Percentiles rank a stretch among this genome's conserved stretches.
Conservation (phyloP, 2,888 invertebrate species). For the Dromius quadrimaculatus region DNA sequence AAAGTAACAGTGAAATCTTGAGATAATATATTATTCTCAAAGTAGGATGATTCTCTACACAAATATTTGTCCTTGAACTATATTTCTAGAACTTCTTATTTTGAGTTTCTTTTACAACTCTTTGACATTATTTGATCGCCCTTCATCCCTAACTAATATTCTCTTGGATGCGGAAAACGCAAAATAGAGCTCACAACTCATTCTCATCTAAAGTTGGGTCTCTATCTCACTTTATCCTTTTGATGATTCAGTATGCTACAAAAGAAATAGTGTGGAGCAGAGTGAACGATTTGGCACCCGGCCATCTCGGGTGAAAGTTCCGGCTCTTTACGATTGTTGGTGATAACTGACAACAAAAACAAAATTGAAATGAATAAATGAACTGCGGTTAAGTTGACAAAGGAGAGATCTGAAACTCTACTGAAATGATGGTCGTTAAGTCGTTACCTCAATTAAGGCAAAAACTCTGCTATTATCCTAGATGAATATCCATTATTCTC, state of each 20-base stretch:
- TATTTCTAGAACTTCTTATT: too few species aligned
- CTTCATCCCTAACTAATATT: background rate
- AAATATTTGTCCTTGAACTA: too few species aligned
- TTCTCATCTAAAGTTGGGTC: background rate
- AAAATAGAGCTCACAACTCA: constrained; percentile 23
- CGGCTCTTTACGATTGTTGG: constrained; percentile 31
- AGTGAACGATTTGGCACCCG: constrained; percentile 3
- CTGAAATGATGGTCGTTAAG: too few species aligned
- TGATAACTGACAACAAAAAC: constrained; percentile 5
- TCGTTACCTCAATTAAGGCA: too few species aligned
- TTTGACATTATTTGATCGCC: too few species aligned
- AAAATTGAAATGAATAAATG: constrained; percentile 34
- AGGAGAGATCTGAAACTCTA: too few species aligned
- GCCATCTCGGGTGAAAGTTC: constrained; percentile 35
- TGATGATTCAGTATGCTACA: background rate
- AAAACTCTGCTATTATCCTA: too few species aligned
- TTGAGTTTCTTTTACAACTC: too few species aligned
- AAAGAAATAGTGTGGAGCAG: background rate
- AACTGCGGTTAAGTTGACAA: constrained; percentile 5
- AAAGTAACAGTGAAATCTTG: too few species aligned
- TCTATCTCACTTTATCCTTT: constrained; percentile 5
- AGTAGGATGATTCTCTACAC: too few species aligned
- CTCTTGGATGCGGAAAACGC: constrained; percentile 1
- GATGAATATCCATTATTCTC: too few species aligned
- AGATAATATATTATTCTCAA: too few species aligned